Percentiles rank a stretch among this genome's conserved stretches.
These are phyloP conservation scores for Horisme vitalbata DNA, from an alignment of 2,888 invertebrate genomes.

Conservation along the genomic window DNA sequence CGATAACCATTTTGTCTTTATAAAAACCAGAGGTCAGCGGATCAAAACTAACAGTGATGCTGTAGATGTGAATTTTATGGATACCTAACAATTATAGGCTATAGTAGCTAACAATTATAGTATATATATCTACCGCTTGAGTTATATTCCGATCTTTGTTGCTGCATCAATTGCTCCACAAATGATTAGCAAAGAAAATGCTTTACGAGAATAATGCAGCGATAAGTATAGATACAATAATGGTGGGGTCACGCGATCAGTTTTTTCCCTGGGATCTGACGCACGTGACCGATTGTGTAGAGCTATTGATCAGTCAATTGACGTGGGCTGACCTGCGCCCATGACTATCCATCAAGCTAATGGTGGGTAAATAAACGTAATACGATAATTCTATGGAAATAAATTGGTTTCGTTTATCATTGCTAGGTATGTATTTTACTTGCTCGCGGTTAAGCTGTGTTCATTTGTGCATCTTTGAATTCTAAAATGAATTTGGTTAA, in stretches of 20 bases:
- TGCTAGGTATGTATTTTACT: no score
- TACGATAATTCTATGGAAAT: conserved; percentile 18
- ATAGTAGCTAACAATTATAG: no score
- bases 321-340: no score
- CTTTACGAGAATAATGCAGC: conserved; percentile 25
- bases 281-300: conserved; percentile 58
- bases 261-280: conserved; percentile 38
- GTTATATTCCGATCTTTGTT: no score
- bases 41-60: conserved; percentile 3
- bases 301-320: conserved; percentile 55
- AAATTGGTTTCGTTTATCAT: no score
- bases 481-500: no score
- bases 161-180: background rate
- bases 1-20: background rate
- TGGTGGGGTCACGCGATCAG: conserved; percentile 28
- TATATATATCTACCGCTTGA: no score
- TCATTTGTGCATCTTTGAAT: no score
- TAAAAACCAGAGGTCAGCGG: conserved; percentile 1
- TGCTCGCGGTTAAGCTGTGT: no score
- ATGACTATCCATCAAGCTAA: conserved; percentile 25
- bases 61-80: conserved; percentile 7
- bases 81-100: no score
- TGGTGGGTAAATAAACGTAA: conserved; percentile 17
- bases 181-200: conserved; percentile 9
- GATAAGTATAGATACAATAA: conserved; percentile 25